Percentiles rank a stretch among this genome's conserved stretches.
These are phyloP conservation scores for Heterochromis multidens DNA, from an alignment of 2,113 vertebrate species.

Conservation along the genomic window DNA sequence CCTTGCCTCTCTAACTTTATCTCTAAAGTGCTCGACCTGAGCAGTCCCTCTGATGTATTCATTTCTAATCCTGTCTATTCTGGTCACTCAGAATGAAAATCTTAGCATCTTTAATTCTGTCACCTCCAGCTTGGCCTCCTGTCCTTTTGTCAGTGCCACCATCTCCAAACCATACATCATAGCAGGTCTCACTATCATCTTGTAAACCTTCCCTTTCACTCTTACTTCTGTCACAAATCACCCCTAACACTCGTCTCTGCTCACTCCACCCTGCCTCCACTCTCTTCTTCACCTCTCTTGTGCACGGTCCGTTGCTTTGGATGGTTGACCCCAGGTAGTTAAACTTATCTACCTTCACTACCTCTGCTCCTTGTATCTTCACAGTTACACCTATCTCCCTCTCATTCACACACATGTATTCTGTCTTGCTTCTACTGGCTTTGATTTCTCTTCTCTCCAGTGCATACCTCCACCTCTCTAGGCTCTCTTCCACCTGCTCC, in stretches of 20 bases:
- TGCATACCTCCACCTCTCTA: background rate
- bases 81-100: background rate
- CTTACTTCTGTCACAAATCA: background rate
- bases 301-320: background rate
- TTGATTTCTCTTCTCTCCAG: background rate
- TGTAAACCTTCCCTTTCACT: background rate
- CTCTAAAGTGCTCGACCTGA: background rate
- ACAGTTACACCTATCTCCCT: background rate
- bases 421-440: background rate
- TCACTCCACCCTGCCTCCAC: background rate
- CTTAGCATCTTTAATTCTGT: background rate
- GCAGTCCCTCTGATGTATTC: background rate
- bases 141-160: no score
- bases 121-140: background rate
- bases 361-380: background rate
- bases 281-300: rapidly evolving
- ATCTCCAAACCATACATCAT: background rate
- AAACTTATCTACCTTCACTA: background rate
- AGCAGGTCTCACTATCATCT: background rate
- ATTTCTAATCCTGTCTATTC: background rate
- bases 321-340: no score
- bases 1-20: background rate
- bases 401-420: background rate
- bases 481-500: background rate
- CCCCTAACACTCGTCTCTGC: background rate